A percentile compares a stretch with the other conserved stretches of the same genome.
Evolutionary conservation across 2,888 invertebrate species (phyloP).

Genomic region (Chaetogeoica ovagalla): DNA sequence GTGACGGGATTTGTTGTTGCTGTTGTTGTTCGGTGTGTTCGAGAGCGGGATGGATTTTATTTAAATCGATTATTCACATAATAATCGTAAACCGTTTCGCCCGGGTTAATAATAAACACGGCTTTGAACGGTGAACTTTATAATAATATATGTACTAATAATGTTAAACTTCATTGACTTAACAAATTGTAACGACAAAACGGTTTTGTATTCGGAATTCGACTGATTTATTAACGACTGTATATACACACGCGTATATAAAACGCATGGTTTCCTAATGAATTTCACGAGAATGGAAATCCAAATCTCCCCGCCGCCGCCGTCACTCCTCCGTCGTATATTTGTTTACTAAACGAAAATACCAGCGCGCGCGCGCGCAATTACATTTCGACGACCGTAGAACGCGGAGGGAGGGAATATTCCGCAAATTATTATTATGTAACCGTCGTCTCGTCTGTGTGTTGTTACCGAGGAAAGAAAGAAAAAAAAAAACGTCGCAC

Average conservation of each 20-base stretch:
- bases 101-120: neutral
- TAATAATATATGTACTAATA: slow-evolving; percentile 40
- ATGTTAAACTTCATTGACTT: slow-evolving; percentile 50
- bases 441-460: neutral
- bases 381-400: slow-evolving; percentile 37
- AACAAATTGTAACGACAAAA: slow-evolving; percentile 47
- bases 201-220: slow-evolving; percentile 41
- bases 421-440: slow-evolving; percentile 37
- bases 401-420: neutral
- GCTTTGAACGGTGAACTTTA: slow-evolving; percentile 25
- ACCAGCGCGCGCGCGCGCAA: slow-evolving; percentile 12
- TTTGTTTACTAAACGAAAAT: slow-evolving; percentile 44
- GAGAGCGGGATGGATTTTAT: neutral
- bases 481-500: neutral
- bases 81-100: slow-evolving; percentile 15
- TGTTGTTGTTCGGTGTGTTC: neutral
- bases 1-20: too few relatives aligned
- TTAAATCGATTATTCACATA: neutral
- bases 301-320: too few relatives aligned
- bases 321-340: too few relatives aligned
- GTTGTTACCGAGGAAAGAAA: neutral
- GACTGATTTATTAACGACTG: slow-evolving; percentile 44
- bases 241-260: too few relatives aligned
- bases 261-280: slow-evolving; percentile 48
- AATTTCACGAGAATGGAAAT: slow-evolving; percentile 44